Evolutionary conservation across 2,888 invertebrate species (phyloP).

Genomic region (Nomada ruficornis): DNA sequence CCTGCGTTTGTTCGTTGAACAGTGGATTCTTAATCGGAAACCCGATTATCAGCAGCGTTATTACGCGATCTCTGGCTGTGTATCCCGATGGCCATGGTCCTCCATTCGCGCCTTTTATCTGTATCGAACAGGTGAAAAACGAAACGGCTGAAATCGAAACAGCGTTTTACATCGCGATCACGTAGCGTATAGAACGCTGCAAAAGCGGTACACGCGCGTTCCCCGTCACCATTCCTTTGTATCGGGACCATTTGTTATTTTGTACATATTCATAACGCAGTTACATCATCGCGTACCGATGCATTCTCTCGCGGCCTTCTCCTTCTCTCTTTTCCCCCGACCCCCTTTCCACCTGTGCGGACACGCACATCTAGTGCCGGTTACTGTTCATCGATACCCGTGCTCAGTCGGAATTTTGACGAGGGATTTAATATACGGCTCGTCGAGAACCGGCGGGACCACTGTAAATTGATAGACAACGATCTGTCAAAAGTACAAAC

Average conservation of each 20-base stretch:
- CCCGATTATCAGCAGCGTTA: slow-evolving; percentile 61
- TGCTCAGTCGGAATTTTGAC: slow-evolving; percentile 21
- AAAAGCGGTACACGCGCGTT: slow-evolving; percentile 61
- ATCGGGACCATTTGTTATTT: slow-evolving; percentile 78
- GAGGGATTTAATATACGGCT: slow-evolving; percentile 6
- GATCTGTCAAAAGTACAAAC: not conserved
- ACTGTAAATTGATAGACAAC: not conserved
- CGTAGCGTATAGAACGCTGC: slow-evolving; percentile 70
- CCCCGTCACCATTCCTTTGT: slow-evolving; percentile 75
- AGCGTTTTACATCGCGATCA: slow-evolving; percentile 75
- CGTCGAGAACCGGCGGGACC: not conserved
- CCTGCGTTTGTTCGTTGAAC: slow-evolving; percentile 44
- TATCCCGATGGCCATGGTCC: slow-evolving; percentile 13
- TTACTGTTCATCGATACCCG: slow-evolving; percentile 50
- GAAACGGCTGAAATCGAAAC: slow-evolving; percentile 70
- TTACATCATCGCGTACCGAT: slow-evolving; percentile 77
- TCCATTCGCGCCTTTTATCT: not conserved
- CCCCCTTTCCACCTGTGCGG: slow-evolving; percentile 58
- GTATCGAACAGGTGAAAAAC: slow-evolving; percentile 59
- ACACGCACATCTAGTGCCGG: slow-evolving; percentile 26
- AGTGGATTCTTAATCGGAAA: slow-evolving; percentile 67
- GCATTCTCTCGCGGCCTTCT: slow-evolving; percentile 64
- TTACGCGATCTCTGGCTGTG: slow-evolving; percentile 31
- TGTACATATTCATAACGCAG: slow-evolving; percentile 81
- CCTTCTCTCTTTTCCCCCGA: slow-evolving; percentile 53